Evolutionary conservation across 2,797 vertebrate species (phyloP).

Genomic region (Lophotriccus pileatus): DNA sequence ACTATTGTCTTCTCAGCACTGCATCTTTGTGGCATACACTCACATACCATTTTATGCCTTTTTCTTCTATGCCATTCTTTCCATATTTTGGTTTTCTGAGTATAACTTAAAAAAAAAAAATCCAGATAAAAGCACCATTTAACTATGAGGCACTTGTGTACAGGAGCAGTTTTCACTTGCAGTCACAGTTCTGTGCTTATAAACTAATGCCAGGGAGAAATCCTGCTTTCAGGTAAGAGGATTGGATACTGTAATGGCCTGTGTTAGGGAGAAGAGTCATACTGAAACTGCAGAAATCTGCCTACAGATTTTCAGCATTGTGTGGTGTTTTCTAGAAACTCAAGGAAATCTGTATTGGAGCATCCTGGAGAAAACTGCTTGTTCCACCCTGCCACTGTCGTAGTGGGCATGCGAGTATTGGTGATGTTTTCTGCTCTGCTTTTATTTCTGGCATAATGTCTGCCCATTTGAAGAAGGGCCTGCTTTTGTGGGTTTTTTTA

Average conservation of each 20-base stretch:
- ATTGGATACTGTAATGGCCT: not conserved
- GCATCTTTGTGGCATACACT: not conserved
- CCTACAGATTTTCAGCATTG: not conserved
- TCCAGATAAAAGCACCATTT: not conserved
- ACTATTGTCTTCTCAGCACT: not conserved
- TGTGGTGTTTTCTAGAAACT: not conserved
- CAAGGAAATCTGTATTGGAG: not conserved
- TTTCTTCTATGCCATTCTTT: not conserved
- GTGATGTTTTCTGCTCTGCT: not conserved
- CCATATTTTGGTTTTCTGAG: not conserved
- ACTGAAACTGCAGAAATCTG: not conserved
- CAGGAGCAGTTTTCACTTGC: not conserved
- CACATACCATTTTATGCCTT: not conserved
- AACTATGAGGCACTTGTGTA: not conserved
- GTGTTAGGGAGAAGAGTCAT: not conserved
- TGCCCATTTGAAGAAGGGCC: not conserved
- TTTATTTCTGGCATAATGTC: not conserved
- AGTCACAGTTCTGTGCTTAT: not conserved
- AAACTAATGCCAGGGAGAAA: not conserved
- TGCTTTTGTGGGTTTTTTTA: not conserved
- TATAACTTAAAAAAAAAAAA: not conserved
- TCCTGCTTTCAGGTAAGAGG: not conserved
- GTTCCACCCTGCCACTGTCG: not conserved
- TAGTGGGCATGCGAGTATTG: rapidly evolving
- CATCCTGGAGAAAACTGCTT: not conserved